Evolutionary conservation across 2,113 vertebrate genomes (phyloP).

Genomic region (Corvus moneduloides): DNA sequence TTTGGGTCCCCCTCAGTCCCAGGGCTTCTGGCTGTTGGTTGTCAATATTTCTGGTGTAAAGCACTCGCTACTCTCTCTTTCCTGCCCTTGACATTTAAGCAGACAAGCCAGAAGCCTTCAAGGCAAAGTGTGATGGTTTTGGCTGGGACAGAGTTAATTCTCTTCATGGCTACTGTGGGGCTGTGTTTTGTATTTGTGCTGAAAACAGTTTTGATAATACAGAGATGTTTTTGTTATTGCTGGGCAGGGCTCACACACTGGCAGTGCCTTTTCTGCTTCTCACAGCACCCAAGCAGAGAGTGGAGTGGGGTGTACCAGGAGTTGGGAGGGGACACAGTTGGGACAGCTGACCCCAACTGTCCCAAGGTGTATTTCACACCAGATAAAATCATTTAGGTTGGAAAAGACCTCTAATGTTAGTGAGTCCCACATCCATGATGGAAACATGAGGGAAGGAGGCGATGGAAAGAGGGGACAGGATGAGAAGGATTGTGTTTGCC

Average conservation of each 20-base stretch:
- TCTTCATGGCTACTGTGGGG: no score
- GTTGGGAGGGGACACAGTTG: neutral
- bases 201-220: neutral
- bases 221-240: neutral
- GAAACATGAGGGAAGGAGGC: neutral
- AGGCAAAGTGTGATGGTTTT: neutral
- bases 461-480: no score
- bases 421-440: neutral
- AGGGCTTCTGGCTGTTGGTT: neutral
- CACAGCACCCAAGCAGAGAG: neutral
- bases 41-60: neutral
- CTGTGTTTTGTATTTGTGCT: neutral
- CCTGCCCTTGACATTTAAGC: neutral
- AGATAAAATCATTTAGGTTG: neutral
- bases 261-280: neutral
- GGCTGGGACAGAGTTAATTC: neutral
- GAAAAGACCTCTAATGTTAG: neutral
- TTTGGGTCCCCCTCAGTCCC: rapidly evolving
- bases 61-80: neutral
- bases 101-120: neutral
- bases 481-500: neutral
- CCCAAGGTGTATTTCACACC: neutral
- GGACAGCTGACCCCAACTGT: neutral
- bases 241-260: neutral
- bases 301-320: rapidly evolving